Percentiles rank a stretch among this genome's conserved stretches.
Evolutionary conservation across 2,797 vertebrate species (phyloP).

Genomic region (Enteromius viviparus): DNA sequence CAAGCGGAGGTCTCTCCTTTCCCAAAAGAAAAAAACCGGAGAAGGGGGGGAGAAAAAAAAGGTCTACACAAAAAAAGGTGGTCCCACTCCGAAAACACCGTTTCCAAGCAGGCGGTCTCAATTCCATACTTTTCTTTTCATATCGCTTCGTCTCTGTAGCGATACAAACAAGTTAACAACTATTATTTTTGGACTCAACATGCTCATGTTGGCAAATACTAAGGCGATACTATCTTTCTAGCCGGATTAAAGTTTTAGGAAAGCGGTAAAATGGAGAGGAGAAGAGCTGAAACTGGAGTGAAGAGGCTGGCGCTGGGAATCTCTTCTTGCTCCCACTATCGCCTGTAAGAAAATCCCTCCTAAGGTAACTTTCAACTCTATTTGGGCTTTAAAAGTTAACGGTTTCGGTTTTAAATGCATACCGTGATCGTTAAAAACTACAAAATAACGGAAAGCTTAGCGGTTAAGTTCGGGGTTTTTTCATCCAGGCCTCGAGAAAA

Average conservation of each 20-base stretch:
- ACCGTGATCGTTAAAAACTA: background rate
- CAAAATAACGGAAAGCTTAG: background rate
- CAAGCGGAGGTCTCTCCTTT: slow-evolving; percentile 69
- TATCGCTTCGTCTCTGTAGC: background rate
- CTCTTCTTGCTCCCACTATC: slow-evolving; percentile 66
- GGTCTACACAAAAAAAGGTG: slow-evolving; percentile 68
- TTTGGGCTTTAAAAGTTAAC: background rate
- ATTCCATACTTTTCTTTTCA: slow-evolving; percentile 24
- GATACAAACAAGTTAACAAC: slow-evolving; percentile 11
- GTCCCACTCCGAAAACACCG: slow-evolving; percentile 73
- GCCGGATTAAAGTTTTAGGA: slow-evolving; percentile 67
- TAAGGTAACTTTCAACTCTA: slow-evolving; percentile 64
- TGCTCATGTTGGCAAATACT: background rate
- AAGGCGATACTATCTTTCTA: background rate
- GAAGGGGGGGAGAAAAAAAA: slow-evolving; percentile 58
- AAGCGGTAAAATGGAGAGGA: slow-evolving; percentile 75
- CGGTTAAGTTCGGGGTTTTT: background rate
- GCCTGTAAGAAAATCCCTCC: slow-evolving; percentile 45
- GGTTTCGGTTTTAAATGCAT: background rate
- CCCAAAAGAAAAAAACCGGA: slow-evolving; percentile 30
- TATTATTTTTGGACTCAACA: background rate
- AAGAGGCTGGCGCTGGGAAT: slow-evolving; percentile 77
- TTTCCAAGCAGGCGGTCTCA: slow-evolving; percentile 49
- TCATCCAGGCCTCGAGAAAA: slow-evolving; percentile 45
- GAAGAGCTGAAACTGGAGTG: slow-evolving; percentile 79